phyloP scores from a whole-genome alignment of 2,888 invertebrate genomes.

The Stenichneumon culpator region DNA sequence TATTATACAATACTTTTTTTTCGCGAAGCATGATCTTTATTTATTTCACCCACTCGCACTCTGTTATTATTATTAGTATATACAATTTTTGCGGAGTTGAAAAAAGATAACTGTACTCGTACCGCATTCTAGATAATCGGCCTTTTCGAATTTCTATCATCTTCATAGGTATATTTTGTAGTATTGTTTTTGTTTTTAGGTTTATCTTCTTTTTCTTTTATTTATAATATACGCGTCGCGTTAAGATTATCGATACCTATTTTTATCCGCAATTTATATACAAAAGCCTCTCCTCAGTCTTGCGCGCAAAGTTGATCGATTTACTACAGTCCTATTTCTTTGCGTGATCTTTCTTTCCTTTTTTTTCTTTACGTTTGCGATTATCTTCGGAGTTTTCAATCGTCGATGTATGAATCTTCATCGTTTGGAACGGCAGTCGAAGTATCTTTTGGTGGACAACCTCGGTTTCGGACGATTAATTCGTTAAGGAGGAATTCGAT shows the following conservation, averaged over 20 bases:
- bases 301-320: conserved; percentile 65
- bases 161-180: conserved; percentile 54
- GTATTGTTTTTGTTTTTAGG: conserved; percentile 26
- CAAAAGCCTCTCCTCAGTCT: conserved; percentile 62
- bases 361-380: neutral
- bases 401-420: conserved; percentile 24
- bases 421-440: conserved; percentile 56
- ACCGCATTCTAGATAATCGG: conserved; percentile 53
- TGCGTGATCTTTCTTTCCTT: neutral
- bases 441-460: conserved; percentile 12
- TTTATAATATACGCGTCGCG: conserved; percentile 60
- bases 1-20: conserved; percentile 48
- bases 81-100: conserved; percentile 65
- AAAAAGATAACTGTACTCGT: conserved; percentile 49
- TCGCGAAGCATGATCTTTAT: conserved; percentile 61
- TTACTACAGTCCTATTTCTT: conserved; percentile 42
- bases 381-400: conserved; percentile 24
- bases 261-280: conserved; percentile 46
- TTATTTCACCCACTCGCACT: conserved; percentile 38
- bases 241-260: conserved; percentile 60
- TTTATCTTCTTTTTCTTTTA: conserved; percentile 38
- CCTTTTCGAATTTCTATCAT: conserved; percentile 54
- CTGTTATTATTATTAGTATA: conserved; percentile 57
- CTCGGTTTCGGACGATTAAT: too few species aligned
- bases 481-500: too few species aligned